A percentile compares a stretch with the other conserved stretches of the same genome.
These are phyloP conservation scores for Columba janthina DNA, from an alignment of 2,113 vertebrate species.

Conservation along the genomic window DNA sequence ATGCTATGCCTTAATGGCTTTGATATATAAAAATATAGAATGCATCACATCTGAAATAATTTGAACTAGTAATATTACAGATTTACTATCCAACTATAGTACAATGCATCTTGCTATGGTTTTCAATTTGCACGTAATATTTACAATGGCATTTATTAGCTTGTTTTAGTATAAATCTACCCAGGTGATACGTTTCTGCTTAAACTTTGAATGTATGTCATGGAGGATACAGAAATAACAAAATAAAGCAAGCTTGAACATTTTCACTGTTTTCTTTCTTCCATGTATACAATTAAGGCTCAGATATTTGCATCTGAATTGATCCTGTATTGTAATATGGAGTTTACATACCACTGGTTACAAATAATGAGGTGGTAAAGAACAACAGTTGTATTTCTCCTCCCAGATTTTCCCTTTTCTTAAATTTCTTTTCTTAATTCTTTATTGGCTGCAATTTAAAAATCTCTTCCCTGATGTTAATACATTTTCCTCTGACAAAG, in stretches of 20 bases:
- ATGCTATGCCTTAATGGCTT: not conserved
- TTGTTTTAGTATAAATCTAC: slow-evolving; percentile 46
- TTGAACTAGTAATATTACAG: not conserved
- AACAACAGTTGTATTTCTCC: not conserved
- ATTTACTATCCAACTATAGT: not conserved
- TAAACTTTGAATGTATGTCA: slow-evolving; percentile 27
- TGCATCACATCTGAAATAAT: slow-evolving; percentile 18
- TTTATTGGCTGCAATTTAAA: slow-evolving; percentile 36
- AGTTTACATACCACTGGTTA: slow-evolving; percentile 56
- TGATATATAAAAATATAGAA: not conserved
- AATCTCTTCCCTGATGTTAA: slow-evolving; percentile 12
- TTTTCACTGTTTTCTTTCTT: slow-evolving; percentile 60
- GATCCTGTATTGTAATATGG: slow-evolving; percentile 51
- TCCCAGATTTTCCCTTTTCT: slow-evolving; percentile 34
- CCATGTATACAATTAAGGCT: slow-evolving; percentile 59
- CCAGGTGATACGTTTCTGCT: not conserved
- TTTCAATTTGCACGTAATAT: slow-evolving; percentile 42
- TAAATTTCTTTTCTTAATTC: not conserved
- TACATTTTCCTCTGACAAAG: slow-evolving; percentile 21
- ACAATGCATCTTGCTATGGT: not conserved
- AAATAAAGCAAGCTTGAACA: slow-evolving; percentile 41
- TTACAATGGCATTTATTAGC: slow-evolving; percentile 5
- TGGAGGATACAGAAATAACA: not conserved
- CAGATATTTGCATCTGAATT: slow-evolving; percentile 73
- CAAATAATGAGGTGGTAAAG: slow-evolving; percentile 62